These are phyloP conservation scores for Drosophila demipolita DNA, from an alignment of 2,888 invertebrate genomes.

Conservation along the genomic window DNA sequence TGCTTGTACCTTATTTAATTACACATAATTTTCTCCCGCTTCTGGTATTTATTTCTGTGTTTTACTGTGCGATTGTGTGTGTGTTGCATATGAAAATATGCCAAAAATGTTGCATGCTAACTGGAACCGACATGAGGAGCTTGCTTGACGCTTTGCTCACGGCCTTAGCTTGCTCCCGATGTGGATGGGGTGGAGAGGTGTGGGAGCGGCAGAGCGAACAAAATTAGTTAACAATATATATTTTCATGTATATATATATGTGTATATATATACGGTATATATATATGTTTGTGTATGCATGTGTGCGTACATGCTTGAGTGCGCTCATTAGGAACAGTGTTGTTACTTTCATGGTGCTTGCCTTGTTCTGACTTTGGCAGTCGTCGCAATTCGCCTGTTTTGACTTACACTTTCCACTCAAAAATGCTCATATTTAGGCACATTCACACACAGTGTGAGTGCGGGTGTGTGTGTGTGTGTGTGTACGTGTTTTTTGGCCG, in stretches of 20 bases:
- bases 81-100: conserved; percentile 49
- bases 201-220: conserved; percentile 41
- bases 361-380: conserved; percentile 64
- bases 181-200: conserved; percentile 1
- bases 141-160: conserved; percentile 57
- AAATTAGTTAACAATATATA: conserved; percentile 51
- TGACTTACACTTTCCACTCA: conserved; percentile 63
- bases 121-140: conserved; percentile 36
- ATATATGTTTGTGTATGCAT: conserved; percentile 6
- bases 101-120: conserved; percentile 57
- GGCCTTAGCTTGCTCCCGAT: conserved; percentile 35
- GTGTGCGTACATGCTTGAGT: conserved; percentile 53
- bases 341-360: conserved; percentile 71
- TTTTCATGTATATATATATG: not conserved
- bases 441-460: not conserved
- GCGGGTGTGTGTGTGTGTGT: not conserved
- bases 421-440: conserved; percentile 44
- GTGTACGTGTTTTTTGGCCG: conserved; percentile 32
- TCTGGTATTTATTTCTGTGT: conserved; percentile 3
- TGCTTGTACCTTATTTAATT: conserved; percentile 59
- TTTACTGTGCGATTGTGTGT: conserved; percentile 2
- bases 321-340: conserved; percentile 72
- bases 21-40: conserved; percentile 58
- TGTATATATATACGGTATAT: conserved; percentile 1
- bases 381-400: conserved; percentile 51